Percentiles rank a stretch among this genome's conserved stretches.
Evolutionary conservation across 2,888 invertebrate genomes (phyloP).

Genomic region (Opisthograptis luteolata): DNA sequence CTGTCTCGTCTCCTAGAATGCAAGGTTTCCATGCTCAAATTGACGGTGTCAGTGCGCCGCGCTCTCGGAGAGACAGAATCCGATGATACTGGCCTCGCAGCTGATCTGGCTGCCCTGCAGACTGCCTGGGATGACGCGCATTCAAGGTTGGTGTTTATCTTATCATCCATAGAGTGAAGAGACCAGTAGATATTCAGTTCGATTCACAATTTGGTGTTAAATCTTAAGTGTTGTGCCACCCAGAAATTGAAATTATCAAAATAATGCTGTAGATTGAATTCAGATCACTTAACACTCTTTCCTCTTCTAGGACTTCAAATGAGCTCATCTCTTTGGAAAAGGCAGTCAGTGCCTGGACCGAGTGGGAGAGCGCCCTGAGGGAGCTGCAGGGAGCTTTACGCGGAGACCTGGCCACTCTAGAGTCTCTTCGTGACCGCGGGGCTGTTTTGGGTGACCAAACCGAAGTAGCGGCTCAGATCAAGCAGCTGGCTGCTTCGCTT

Average conservation of each 20-base stretch:
- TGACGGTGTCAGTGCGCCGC: slow-evolving; percentile 85
- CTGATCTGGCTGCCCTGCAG: slow-evolving; percentile 87
- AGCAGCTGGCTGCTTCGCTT: slow-evolving; percentile 85
- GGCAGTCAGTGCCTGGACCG: slow-evolving; percentile 89
- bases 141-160: slow-evolving; percentile 80
- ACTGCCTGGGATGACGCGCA: slow-evolving; percentile 89
- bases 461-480: slow-evolving; percentile 83
- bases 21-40: slow-evolving; percentile 82
- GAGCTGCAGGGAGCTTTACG: slow-evolving; percentile 90
- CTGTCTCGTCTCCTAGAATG: slow-evolving; percentile 81
- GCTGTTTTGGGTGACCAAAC: slow-evolving; percentile 83
- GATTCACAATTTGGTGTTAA: no score
- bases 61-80: slow-evolving; percentile 77
- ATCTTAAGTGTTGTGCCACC: no score
- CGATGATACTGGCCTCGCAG: slow-evolving; percentile 82
- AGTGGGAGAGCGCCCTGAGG: slow-evolving; percentile 89
- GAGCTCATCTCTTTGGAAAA: slow-evolving; percentile 89
- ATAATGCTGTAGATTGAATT: no score
- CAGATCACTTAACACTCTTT: neutral
- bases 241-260: no score
- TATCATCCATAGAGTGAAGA: neutral
- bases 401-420: slow-evolving; percentile 85
- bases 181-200: no score
- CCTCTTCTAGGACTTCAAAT: slow-evolving; percentile 86
- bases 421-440: slow-evolving; percentile 82